Evolutionary conservation across 1,140 invertebrate species (phyloP).

Genomic region (Lamellibrachia luymesi): DNA sequence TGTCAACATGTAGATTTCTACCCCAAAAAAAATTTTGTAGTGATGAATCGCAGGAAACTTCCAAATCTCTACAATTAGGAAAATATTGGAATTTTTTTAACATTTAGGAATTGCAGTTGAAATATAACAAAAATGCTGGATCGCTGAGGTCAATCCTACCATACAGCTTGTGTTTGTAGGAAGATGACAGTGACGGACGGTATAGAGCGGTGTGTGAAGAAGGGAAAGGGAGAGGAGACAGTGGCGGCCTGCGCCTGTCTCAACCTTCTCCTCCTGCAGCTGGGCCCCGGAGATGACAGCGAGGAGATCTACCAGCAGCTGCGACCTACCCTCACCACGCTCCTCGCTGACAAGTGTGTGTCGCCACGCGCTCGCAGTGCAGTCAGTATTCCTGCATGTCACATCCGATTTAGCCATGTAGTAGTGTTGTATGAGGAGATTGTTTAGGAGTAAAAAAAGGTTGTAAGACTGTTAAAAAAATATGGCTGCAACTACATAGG

Average conservation of each 20-base stretch:
- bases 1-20: too few species aligned
- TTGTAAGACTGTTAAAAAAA: too few species aligned
- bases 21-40: too few species aligned
- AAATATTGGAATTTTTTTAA: too few species aligned
- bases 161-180: constrained; percentile 51
- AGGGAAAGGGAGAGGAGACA: constrained; percentile 79
- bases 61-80: too few species aligned
- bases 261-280: constrained; percentile 78
- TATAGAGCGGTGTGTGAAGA: constrained; percentile 75
- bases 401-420: neutral
- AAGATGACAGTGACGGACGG: constrained; percentile 78
- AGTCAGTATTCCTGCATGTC: constrained; percentile 19
- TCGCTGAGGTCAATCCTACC: neutral
- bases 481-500: too few species aligned
- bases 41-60: too few species aligned
- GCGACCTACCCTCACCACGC: constrained; percentile 62
- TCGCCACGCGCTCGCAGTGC: constrained; percentile 65
- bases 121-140: neutral
- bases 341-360: constrained; percentile 66
- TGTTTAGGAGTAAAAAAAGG: constrained; percentile 11
- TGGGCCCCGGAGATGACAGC: constrained; percentile 67
- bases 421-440: neutral
- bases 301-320: constrained; percentile 66
- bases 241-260: constrained; percentile 75
- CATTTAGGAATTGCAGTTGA: neutral